phyloP scores from a whole-genome alignment of 30 jellyfish, hydroid and myxozoan genomes.

The Haliclystus octoradiatus region DNA sequence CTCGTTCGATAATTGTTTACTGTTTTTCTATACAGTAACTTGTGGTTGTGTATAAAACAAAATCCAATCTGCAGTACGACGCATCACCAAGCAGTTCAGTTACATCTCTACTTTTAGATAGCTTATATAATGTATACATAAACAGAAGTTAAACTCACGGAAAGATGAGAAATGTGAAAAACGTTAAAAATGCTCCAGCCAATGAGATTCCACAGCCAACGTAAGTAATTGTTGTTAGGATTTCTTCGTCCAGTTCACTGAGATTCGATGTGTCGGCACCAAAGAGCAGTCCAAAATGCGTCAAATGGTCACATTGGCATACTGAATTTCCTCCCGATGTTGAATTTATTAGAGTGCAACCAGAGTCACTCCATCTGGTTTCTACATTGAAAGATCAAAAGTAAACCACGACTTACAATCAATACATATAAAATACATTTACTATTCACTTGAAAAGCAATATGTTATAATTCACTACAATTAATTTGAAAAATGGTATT shows the following conservation, averaged over 20 bases:
- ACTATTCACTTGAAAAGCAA: too few species aligned
- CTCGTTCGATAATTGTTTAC: too few species aligned
- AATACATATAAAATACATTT: too few species aligned
- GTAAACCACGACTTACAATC: too few species aligned
- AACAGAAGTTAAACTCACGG: conserved; percentile 56
- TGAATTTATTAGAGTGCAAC: conserved; percentile 1
- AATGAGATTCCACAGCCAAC: conserved; percentile 65
- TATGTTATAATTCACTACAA: too few species aligned
- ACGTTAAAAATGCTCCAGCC: conserved; percentile 76
- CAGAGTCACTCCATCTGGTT: conserved; percentile 8
- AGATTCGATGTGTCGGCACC: conserved; percentile 42
- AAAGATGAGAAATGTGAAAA: conserved; percentile 47
- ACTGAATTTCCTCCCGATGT: neutral
- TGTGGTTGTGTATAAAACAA: too few species aligned
- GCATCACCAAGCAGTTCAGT: too few species aligned
- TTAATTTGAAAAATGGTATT: too few species aligned
- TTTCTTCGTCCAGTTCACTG: conserved; percentile 18
- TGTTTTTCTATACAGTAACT: too few species aligned
- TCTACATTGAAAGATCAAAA: neutral
- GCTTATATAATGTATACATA: too few species aligned
- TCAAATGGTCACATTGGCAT: conserved; percentile 69
- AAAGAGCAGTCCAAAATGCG: conserved; percentile 72
- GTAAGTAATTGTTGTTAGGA: conserved; percentile 48
- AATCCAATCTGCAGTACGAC: too few species aligned
- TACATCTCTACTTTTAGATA: too few species aligned